phyloP scores from a whole-genome alignment of 1,140 invertebrate species.

The Danaus plexippus region DNA sequence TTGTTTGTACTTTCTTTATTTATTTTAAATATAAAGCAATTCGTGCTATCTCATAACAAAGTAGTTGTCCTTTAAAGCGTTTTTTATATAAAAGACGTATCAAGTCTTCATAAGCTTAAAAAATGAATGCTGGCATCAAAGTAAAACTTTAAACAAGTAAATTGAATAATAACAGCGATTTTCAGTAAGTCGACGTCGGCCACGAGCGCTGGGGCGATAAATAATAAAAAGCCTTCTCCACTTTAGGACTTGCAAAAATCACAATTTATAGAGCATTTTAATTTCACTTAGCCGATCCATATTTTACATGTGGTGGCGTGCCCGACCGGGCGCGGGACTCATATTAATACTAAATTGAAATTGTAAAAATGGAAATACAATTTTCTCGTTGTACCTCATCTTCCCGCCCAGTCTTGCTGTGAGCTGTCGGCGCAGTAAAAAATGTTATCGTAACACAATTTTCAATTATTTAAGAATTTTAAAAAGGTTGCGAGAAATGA shows the following conservation, averaged over 20 bases:
- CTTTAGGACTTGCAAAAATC: slow-evolving; percentile 72
- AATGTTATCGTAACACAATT: slow-evolving; percentile 58
- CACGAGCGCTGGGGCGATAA: slow-evolving; percentile 58
- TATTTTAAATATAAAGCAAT: slow-evolving; percentile 3
- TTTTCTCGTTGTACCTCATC: slow-evolving; percentile 61
- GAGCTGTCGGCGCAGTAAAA: slow-evolving; percentile 44
- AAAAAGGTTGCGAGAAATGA: no score
- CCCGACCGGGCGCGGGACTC: slow-evolving; percentile 54
- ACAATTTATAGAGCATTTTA: slow-evolving; percentile 72
- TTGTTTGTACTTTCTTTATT: slow-evolving; percentile 45
- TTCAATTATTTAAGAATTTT: slow-evolving; percentile 15
- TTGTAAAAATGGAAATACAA: slow-evolving; percentile 72
- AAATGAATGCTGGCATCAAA: slow-evolving; percentile 22
- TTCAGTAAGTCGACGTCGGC: slow-evolving; percentile 59
- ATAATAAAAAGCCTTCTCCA: slow-evolving; percentile 71
- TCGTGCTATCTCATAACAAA: slow-evolving; percentile 1
- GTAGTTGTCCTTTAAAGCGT: slow-evolving; percentile 2
- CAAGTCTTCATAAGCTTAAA: slow-evolving; percentile 22
- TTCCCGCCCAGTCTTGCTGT: slow-evolving; percentile 33
- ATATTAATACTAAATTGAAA: slow-evolving; percentile 72
- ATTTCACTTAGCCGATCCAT: slow-evolving; percentile 72
- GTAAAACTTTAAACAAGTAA: slow-evolving; percentile 52
- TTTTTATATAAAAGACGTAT: slow-evolving; percentile 15
- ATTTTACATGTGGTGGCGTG: slow-evolving; percentile 70
- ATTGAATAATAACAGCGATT: slow-evolving; percentile 66